A percentile compares a stretch with the other conserved stretches of the same genome.
Conservation (phyloP, 2,113 vertebrate species). For the Hyaena hyaena region DNA sequence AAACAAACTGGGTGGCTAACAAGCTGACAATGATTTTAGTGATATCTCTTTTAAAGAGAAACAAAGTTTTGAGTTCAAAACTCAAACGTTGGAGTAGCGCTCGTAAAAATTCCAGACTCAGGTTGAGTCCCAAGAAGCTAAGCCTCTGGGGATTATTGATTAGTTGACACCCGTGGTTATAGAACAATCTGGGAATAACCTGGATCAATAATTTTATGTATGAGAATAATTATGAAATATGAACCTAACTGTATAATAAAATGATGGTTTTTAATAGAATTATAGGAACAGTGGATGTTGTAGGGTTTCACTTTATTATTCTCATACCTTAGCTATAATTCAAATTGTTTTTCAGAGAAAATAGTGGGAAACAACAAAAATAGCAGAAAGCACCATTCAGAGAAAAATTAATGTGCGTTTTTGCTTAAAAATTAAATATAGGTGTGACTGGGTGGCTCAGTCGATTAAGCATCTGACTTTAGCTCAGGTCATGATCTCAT, state of each 20-base stretch:
- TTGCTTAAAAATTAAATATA: background rate
- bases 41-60: background rate
- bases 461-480: too few relatives aligned
- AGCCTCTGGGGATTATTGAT: background rate
- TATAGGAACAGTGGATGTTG: background rate
- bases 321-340: background rate
- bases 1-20: background rate
- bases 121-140: background rate
- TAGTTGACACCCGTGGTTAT: background rate
- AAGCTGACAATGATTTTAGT: background rate
- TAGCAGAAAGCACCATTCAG: background rate
- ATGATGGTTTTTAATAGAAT: background rate
- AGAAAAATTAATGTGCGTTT: background rate
- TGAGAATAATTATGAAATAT: background rate
- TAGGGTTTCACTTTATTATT: background rate
- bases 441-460: too few relatives aligned
- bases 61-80: background rate
- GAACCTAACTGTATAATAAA: background rate
- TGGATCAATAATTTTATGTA: background rate
- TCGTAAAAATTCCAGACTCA: background rate
- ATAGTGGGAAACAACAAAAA: background rate
- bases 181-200: background rate
- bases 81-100: background rate
- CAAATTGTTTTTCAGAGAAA: background rate
- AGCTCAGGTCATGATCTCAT: too few relatives aligned